Base-by-base conservation (phyloP, 1,140 invertebrate species). In the Zaprionus capensis region DNA sequence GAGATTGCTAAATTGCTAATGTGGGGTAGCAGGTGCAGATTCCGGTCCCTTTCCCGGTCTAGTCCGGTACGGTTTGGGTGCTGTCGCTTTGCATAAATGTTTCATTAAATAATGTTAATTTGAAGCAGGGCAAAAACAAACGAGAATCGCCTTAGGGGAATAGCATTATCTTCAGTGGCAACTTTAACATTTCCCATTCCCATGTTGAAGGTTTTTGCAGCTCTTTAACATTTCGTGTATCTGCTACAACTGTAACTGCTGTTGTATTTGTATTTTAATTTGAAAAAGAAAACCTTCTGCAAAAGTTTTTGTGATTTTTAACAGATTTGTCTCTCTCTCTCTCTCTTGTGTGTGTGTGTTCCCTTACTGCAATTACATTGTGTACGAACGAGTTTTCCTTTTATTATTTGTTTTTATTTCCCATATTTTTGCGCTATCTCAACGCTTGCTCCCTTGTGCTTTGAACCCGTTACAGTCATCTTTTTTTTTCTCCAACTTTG, bases 51-150 rank as follows among this genome's bases (percentile, higher is more conserved):
- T 44, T 9, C 41, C 41, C 41, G n/a, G n/a, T 46, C n/a, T 17
- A 20, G 63, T 57, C 63, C 53, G 44, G 36, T 72, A 76, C 51
- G 76, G 24, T 61, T 59, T 6, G 79, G 57, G 36, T 64, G 80
- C 57, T 70, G 68, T 65, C 58, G 38, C 73, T 87, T 84, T 87
- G 84, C 87, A 84, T 87, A 81, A 87, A 87, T 79, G 73, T 79
- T 77, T 73, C 46, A 77, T 73, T 77, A 73, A 73, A 77, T 83
- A 86, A 86, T 88, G 83, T 86, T 88, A 80, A 88, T 86, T 83
- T 78, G 22, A 71, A 79, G 72, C 64, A 68, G 76, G 36, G 36
- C 51, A 49, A 67, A 51, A 67, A 59, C 31, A 59, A 41, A 53
- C 55, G 31, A 62, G 63, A 61, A 73, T 46, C 46, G 63, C 51